Evolutionary conservation across 92 coral and sea anemone species (phyloP), one percentile per base, ranked within the genome.

Genomic region (Scolanthus callimorphus): DNA sequence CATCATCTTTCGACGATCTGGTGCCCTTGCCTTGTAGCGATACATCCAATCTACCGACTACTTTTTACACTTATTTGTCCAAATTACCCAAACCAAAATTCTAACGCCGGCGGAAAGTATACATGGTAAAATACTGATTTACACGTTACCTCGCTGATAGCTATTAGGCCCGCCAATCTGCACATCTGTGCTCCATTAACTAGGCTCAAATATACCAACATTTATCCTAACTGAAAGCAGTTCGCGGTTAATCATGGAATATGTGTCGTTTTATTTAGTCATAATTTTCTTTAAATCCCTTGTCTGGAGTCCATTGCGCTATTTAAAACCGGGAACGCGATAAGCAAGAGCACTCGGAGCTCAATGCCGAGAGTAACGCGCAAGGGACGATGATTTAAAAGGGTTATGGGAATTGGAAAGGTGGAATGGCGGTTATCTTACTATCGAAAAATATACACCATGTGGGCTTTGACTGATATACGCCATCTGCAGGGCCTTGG

Each of bases 181-280:
- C 62, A 67, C 70, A 74, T 80, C 91, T 80, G 69, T 71, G 74
- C 63, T 66, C 60, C 43, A 43, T 67, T 69, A 85, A 85, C 84
- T 71, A 52, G 80, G 74, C 76, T 83, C 78, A 83, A 83, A 88
- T 78, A 71, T 50, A 58, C 74, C 78, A 83, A 78, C 83, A 81
- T 80, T 64, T 37, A 52, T 68, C 66, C 62, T 70, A 86, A 82
- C 81, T 64, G 69, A 85, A 82, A 76, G 73, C 67, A 67, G 74
- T 82, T 69, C 85, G 86, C 71, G 86, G 86, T 80, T 70, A 79
- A 76, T 81, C 75, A 62, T 78, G 39, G 69, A 71, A 68, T 73
- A 66, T 60, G 67, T 81, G 63, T 68, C 49, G 62, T 72, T 67
- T 55, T 52, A 26, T 62, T 62, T n/a, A n/a, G n/a, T n/a, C n/a